These are phyloP conservation scores for human DNA, from an alignment of 2,113 vertebrate genomes.

Conservation along the genomic window DNA sequence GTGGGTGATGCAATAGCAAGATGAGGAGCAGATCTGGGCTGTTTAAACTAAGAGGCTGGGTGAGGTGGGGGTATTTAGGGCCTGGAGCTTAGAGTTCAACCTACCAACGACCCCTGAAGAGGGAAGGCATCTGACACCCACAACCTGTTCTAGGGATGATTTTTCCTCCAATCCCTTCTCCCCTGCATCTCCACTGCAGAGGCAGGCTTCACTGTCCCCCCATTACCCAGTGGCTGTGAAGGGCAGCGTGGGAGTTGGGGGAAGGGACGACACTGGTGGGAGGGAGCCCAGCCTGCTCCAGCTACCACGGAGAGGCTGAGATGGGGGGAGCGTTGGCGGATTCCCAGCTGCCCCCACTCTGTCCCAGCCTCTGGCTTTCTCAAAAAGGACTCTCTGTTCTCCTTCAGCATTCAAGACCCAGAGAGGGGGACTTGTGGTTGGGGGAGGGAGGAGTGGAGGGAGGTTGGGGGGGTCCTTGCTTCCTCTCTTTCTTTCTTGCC, in stretches of 20 bases:
- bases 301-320: not conserved
- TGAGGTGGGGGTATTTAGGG: not conserved
- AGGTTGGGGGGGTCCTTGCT: conserved; percentile 7
- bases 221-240: not conserved
- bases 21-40: not conserved
- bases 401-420: conserved; percentile 70
- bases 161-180: not conserved
- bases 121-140: not conserved
- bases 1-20: not conserved
- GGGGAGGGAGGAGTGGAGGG: not conserved
- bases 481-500: conserved; percentile 74
- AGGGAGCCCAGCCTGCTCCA: conserved; percentile 45
- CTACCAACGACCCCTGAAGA: not conserved
- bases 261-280: conserved; percentile 15
- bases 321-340: not conserved
- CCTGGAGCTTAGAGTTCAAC: not conserved
- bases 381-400: conserved; percentile 81
- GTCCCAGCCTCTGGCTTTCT: conserved; percentile 72
- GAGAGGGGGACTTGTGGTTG: conserved; percentile 42
- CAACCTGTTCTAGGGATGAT: not conserved
- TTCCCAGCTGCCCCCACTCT: conserved; percentile 70
- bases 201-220: not conserved
- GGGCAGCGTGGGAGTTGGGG: conserved; percentile 53
- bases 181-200: not conserved
- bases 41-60: not conserved